A percentile compares a stretch with the other conserved stretches of the same genome.
Evolutionary conservation across 1,140 invertebrate genomes (phyloP).

Genomic region (Arctopsyche grandis): DNA sequence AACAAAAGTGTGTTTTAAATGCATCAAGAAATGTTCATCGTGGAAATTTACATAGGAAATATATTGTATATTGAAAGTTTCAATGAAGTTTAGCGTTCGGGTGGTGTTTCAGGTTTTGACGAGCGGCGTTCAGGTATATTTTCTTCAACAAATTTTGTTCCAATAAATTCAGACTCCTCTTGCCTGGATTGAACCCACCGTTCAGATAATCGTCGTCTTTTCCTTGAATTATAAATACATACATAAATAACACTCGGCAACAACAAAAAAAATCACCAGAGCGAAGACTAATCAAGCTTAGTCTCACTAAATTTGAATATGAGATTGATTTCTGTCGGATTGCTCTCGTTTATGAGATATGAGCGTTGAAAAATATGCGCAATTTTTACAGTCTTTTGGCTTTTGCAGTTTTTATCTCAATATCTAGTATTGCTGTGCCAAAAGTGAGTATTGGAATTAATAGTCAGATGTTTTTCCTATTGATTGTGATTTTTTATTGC

Average conservation of each 20-base stretch:
- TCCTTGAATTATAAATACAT: conserved; percentile 53
- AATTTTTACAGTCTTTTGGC: too few species aligned
- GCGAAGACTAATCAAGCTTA: too few species aligned
- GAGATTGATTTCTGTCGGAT: too few species aligned
- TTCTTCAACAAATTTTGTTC: background rate
- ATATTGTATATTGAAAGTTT: background rate
- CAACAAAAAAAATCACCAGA: background rate
- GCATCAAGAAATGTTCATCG: conserved; percentile 11
- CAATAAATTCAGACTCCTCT: conserved; percentile 7
- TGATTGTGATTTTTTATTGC: too few species aligned
- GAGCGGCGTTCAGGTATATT: background rate
- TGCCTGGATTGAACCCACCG: conserved; percentile 59
- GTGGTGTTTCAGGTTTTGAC: background rate
- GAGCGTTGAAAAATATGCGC: too few species aligned
- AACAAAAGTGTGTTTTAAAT: background rate
- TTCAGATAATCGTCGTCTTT: conserved; percentile 58
- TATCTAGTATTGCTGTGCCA: too few species aligned
- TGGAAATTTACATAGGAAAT: background rate
- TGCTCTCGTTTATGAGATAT: too few species aligned
- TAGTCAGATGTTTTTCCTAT: too few species aligned
- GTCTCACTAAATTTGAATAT: too few species aligned
- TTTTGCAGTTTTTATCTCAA: too few species aligned
- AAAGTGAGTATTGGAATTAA: too few species aligned
- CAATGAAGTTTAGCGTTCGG: background rate
- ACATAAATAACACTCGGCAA: background rate